Conservation (phyloP, 1,140 invertebrate species). For the Brachionus paranguensis region DNA sequence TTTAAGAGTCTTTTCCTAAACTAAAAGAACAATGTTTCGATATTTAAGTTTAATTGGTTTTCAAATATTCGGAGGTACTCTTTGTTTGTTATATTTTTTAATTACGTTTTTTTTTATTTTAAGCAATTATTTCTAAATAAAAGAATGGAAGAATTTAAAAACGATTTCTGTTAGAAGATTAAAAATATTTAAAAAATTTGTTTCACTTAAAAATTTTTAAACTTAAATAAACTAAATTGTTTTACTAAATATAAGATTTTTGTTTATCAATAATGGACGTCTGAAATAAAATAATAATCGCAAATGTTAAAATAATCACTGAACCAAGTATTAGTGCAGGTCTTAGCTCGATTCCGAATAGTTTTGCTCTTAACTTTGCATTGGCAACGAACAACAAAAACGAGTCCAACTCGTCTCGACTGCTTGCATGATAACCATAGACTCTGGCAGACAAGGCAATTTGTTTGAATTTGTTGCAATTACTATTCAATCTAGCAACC, state of each 20-base stretch:
- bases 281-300: constrained; percentile 50
- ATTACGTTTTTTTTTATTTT: too few species aligned
- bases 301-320: constrained; percentile 45
- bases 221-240: not conserved
- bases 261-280: constrained; percentile 41
- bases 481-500: constrained; percentile 53
- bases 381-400: constrained; percentile 52
- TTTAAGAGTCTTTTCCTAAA: too few species aligned
- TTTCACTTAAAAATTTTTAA: not conserved
- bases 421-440: constrained; percentile 53
- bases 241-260: constrained; percentile 34
- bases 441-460: constrained; percentile 53
- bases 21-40: too few species aligned
- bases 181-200: not conserved
- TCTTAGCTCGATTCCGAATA: constrained; percentile 52
- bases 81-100: too few species aligned
- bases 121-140: too few species aligned
- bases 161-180: not conserved
- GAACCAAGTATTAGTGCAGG: constrained; percentile 48
- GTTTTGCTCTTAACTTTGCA: constrained; percentile 50
- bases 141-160: too few species aligned
- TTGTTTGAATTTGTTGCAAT: constrained; percentile 50
- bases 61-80: too few species aligned
- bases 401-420: constrained; percentile 52
- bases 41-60: too few species aligned